These are phyloP conservation scores for Oxyruncus cristatus DNA, from an alignment of 2,113 vertebrate genomes.

Conservation along the genomic window DNA sequence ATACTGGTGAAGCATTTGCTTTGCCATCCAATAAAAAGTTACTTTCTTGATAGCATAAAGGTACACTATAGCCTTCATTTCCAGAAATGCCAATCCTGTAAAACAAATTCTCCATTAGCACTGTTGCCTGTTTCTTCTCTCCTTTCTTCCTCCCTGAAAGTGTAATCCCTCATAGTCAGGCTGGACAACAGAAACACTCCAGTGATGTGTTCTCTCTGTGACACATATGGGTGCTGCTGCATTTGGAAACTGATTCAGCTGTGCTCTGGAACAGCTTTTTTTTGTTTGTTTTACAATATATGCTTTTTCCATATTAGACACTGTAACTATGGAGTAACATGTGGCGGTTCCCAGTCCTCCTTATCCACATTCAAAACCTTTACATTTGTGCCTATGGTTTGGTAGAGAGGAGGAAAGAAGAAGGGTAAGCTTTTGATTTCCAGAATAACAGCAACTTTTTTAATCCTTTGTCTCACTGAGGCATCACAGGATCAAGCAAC, in stretches of 20 bases:
- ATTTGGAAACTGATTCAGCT: not conserved
- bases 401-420: not conserved
- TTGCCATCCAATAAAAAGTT: not conserved
- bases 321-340: not conserved
- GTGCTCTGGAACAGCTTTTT: not conserved
- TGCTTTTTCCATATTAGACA: not conserved
- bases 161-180: not conserved
- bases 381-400: not conserved
- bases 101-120: not conserved
- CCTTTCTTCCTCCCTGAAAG: not conserved
- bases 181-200: not conserved
- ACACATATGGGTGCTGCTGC: no score
- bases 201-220: accelerated
- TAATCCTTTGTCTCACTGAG: not conserved
- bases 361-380: not conserved
- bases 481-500: not conserved
- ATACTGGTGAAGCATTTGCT: not conserved
- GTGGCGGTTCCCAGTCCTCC: not conserved
- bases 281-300: not conserved
- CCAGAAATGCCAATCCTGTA: not conserved
- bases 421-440: not conserved
- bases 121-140: not conserved
- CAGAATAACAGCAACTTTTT: not conserved
- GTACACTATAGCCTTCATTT: not conserved
- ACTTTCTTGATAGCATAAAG: not conserved